Percentiles rank a stretch among this genome's conserved stretches.
Conservation (phyloP, 1,140 invertebrate genomes). For the Aplysia californica region DNA sequence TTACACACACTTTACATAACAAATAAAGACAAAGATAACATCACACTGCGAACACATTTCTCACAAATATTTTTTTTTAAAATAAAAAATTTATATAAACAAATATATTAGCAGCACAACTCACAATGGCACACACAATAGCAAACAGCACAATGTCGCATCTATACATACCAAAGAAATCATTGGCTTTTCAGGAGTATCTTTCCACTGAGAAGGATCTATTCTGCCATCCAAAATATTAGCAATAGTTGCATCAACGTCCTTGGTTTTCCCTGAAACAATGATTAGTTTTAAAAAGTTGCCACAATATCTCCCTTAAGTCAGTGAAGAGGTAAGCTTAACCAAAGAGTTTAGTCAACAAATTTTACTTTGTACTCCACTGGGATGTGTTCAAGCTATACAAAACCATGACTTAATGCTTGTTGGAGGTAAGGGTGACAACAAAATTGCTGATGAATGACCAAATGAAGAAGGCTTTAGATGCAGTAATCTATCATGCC, state of each 20-base stretch:
- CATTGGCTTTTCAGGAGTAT: neutral
- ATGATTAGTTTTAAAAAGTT: neutral
- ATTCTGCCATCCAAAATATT: slow-evolving; percentile 83
- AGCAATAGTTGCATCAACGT: slow-evolving; percentile 82
- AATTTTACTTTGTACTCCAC: no score
- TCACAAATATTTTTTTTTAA: neutral
- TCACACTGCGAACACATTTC: neutral
- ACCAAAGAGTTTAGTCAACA: no score
- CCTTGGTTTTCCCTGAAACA: slow-evolving; percentile 78
- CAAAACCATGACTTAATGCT: no score
- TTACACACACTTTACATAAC: no score
- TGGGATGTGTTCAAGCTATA: no score
- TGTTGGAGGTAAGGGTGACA: no score
- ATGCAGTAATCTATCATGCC: no score
- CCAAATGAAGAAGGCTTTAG: no score
- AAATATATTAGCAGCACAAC: neutral
- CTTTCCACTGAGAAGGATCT: slow-evolving; percentile 39
- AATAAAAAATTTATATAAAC: neutral
- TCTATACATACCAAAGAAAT: neutral
- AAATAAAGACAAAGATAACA: no score
- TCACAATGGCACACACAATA: neutral
- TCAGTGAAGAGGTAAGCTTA: neutral
- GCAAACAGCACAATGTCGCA: neutral
- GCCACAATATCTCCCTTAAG: neutral
- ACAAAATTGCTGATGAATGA: no score